Base-by-base conservation (phyloP, 2,797 vertebrate genomes). In the Cetoscarus ocellatus region DNA sequence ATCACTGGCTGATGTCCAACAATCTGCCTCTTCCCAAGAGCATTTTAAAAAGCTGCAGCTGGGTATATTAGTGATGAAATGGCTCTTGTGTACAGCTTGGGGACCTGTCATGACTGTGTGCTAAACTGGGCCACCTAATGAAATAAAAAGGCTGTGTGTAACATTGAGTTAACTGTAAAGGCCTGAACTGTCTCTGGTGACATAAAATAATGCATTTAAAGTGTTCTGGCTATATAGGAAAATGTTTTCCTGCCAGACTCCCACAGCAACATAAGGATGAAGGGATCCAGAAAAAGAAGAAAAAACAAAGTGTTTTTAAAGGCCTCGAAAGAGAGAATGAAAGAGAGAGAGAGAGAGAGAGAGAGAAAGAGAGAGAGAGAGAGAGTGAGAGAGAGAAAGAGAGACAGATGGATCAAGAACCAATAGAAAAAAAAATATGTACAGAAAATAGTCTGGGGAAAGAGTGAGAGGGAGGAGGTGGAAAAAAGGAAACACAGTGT, bases 131-230 rank as follows among this genome's bases (percentile, higher is more conserved):
- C 65, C 68, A 85, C 77, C 78, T 92, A 91, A 92, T 92, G 82
- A 89, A 90, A 92, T 91, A 88, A 86, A 90, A 83, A 85, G 77
- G 74, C 79, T 68, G 63, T 6, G 57, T 84, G 85, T 80, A 82
- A 88, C 83, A 85, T 52, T 74, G 83, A 82, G 80, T 85, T 87
- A 88, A 83, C 82, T 86, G 80, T 86, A 77, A 86, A 88, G 77
- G 77, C 81, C 65, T 49, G 75, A 90, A 72, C 61, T 77, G 74
- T 89, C 90, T 87, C 88, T 45, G 49, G 86, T 72, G 90, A 91
- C 74, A 81, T 35, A 70, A 78, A 91, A 90, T 88, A 91, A 92
- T 92, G 80, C 84, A 88, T 89, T 88, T 89, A 92, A 92, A 91
- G 86, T 83, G 85, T 83, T 90, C 80, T 82, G 86, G 72, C 81